Evolutionary conservation across 2,888 invertebrate species (phyloP).

Genomic region (Scaptomyza tumidula): DNA sequence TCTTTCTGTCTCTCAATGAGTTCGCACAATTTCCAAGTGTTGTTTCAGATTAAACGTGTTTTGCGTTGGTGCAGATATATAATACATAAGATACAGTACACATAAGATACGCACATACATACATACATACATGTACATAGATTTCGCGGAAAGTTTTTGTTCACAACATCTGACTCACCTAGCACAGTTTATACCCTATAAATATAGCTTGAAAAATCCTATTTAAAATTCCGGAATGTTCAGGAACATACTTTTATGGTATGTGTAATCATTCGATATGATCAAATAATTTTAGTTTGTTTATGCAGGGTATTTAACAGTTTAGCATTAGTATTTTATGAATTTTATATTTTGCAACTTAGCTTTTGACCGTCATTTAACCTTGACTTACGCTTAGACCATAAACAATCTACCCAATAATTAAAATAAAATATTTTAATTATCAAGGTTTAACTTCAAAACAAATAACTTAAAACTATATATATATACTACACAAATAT

Average conservation of each 20-base stretch:
- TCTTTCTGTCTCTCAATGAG: constrained; percentile 35
- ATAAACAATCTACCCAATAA: constrained; percentile 17
- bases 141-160: constrained; percentile 61
- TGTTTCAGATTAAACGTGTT: constrained; percentile 25
- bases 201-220: background rate
- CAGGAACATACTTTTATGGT: too few relatives aligned
- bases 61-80: constrained; percentile 14
- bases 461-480: constrained; percentile 14
- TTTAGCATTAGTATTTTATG: background rate
- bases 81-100: constrained; percentile 2
- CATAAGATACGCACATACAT: background rate
- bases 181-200: constrained; percentile 20
- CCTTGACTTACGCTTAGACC: constrained; percentile 32
- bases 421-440: constrained; percentile 8
- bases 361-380: constrained; percentile 40
- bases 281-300: too few relatives aligned
- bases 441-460: constrained; percentile 43
- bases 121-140: constrained; percentile 3
- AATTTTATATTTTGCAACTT: background rate
- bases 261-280: too few relatives aligned
- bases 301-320: constrained; percentile 15
- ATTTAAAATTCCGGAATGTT: background rate
- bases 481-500: background rate
- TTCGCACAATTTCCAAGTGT: constrained; percentile 49
- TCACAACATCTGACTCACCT: constrained; percentile 36